Base-by-base conservation (phyloP, 2,797 vertebrate species). In the Rhinogobio ventralis region DNA sequence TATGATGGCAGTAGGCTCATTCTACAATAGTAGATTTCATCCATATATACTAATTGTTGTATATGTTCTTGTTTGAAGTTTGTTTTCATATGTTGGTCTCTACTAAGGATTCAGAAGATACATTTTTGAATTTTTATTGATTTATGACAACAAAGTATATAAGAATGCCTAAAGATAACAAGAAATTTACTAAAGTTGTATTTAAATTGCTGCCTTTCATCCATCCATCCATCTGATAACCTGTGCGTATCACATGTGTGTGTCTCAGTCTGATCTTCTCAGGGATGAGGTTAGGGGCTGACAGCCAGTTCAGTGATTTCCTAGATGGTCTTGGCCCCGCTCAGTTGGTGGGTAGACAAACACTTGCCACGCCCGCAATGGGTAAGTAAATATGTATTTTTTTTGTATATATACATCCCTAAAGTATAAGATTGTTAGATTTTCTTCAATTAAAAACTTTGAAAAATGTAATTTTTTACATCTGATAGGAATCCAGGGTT, bases 301-400 rank as follows among this genome's bases (percentile, higher is more conserved):
- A 99, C 93, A 98, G 97, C 92, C 98, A 99, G 89, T 99, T 99
- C 89, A 99, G 98, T 89, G 98, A 99, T 94, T 99, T 99, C 92
- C 95, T 99, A 28, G 98, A 98, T 87, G 98, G 98, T 83, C 94
- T 99, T 73, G 98, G 98, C 55, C 98, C 98, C 7, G 98, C 96
- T 80, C 98, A 99, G 91, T 93, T 99, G 89, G 98, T 99, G 84
- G 98, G 98, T 72, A 94, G 98, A 82, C 98, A 99, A 91, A 99
- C 98, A 0, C 95, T 99, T 86, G 98, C 98, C 86, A 99, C 98
- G 0, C 98, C 98, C 81, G 97, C 98, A 76, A 99, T 99, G 97
- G 98, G 98, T 99, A 79, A 93, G 97, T 90, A 0, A 73, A 72
- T 9, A 71, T 45, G 97, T 90, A 0, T 66, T 9, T 66, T 45